Percentiles rank a stretch among this genome's conserved stretches.
These are phyloP conservation scores for Gobius niger DNA, from an alignment of 2,113 vertebrate species.

Conservation along the genomic window DNA sequence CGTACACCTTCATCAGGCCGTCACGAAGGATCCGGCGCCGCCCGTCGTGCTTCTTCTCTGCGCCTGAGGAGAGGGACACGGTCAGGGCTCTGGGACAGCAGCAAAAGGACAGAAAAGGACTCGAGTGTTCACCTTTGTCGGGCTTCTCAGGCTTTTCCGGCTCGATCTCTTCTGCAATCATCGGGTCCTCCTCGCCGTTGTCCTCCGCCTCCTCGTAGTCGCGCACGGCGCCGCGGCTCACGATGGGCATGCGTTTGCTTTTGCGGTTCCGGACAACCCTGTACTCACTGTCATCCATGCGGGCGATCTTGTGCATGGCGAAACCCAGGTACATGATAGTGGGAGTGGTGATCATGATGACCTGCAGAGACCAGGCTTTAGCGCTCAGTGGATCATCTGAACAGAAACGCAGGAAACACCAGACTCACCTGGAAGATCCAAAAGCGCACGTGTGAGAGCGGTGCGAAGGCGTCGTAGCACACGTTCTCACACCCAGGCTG, in stretches of 20 bases:
- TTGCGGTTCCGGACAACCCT: constrained; percentile 13
- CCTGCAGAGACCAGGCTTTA: constrained; percentile 44
- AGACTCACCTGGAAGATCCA: constrained; percentile 85
- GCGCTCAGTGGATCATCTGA: too few relatives aligned
- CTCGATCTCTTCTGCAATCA: constrained; percentile 85
- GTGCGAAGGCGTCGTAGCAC: constrained; percentile 86
- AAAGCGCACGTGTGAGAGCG: constrained; percentile 86
- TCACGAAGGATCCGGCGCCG: constrained; percentile 83
- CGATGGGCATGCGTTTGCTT: constrained; percentile 66
- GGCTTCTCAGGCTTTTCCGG: constrained; percentile 69
- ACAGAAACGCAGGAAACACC: background rate
- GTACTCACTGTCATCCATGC: constrained; percentile 68
- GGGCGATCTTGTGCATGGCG: constrained; percentile 86
- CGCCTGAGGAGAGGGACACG: background rate
- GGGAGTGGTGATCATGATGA: constrained; percentile 84
- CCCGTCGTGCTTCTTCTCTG: constrained; percentile 78
- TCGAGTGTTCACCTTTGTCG: constrained; percentile 26
- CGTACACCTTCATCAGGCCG: constrained; percentile 86
- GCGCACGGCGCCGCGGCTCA: constrained; percentile 70
- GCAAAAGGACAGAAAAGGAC: background rate
- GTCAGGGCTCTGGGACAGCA: background rate
- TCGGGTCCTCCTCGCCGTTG: constrained; percentile 85
- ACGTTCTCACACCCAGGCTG: constrained; percentile 90
- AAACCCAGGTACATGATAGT: constrained; percentile 89
- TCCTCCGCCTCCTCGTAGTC: constrained; percentile 86